Evolutionary conservation across 2,888 invertebrate genomes (phyloP), one percentile per base, ranked within the genome.

Genomic region (Dendrolimus pini): DNA sequence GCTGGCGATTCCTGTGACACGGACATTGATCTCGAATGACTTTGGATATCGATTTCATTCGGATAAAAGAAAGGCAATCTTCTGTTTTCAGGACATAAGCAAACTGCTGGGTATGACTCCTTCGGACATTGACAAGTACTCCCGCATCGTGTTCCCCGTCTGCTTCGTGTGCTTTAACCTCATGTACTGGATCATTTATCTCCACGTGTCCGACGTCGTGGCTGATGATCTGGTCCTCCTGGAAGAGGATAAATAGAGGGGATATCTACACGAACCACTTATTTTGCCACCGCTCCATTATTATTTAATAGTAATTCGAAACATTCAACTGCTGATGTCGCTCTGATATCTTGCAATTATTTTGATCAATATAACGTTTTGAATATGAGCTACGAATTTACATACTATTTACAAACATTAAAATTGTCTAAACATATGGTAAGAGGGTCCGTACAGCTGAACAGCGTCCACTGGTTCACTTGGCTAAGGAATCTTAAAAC

Each of bases 71-170:
- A 47, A 7, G 12, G 9, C 7, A 9, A 12, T 42, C 10, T 52
- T 54, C 41, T 61, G 55, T 61, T 72, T 88, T 56, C 88, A 93
- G 93, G 96, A 97, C 85, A 96, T 97, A 89, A 97, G 96, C 93
- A 97, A 97, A 88, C 92, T 97, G 73, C 94, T 96, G 89, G 97
- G 96, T 76, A 96, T 97, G 85, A 97, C 97, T 75, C 98, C 98
- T 61, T 98, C 98, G 83, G 98, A 98, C 91, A 99, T 99, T 89
- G 99, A 99, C 94, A 99, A 99, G 92, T 99, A 99, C 88, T 98
- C 99, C 64, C 95, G 99, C 80, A 97, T 99, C 89, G 96, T 98
- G 77, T 99, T 99, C 89, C 99, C 99, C 58, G 97, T 98, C 76
- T 97, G 98, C 92, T 99, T 99, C 93, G 96, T 99, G 68, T 96